Base-by-base conservation (phyloP, 2,797 vertebrate species). In the Girardinus metallicus region DNA sequence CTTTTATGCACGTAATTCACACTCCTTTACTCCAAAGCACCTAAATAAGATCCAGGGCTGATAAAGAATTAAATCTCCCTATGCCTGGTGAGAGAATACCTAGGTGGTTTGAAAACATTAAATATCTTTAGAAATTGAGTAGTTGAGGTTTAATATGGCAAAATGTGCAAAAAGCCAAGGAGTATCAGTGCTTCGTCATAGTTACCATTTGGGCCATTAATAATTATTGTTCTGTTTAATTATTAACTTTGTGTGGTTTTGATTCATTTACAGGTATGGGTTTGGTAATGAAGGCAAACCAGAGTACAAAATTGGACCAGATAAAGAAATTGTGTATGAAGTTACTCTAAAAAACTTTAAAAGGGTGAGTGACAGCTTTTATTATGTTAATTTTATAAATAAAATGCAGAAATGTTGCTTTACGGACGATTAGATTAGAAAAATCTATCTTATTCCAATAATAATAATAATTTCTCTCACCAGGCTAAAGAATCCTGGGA, bases 401-500 rank as follows among this genome's bases (percentile, higher is more conserved):
- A 71, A 80, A 44, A 39, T 2, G 5, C 12, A 26, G 51, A 26
- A 41, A 9, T 68, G 10, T 49, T 13, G 36, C 72, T 51, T 10
- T 29, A 31, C 2, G 26, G 71, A 10, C 8, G 0, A 70, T 29
- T 21, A 23, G 16, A 68, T 39, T 13, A 57, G 9, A 62, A 74
- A 60, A 73, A 41, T 16, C 15, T 72, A 29, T 26, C 5, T 46
- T 3, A 9, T 31, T 73, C 29, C 49, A 12, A 16, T 23, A 44
- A 16, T 7, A 26, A 44, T 16, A 71, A 71, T 43, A 80, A 0
- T 88, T 12, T 90, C 78, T 70, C 74, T 62, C 81, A 34, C 10
- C 91, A 99, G 98, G 97, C 97, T 91, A 99, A 98, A 95, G 98
- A 99, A 94, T 96, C 96, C 15, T 99, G 98, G 98, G 98, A 99